These are phyloP conservation scores for Melinaea marsaeus DNA, from an alignment of 2,888 invertebrate genomes.

Conservation along the genomic window DNA sequence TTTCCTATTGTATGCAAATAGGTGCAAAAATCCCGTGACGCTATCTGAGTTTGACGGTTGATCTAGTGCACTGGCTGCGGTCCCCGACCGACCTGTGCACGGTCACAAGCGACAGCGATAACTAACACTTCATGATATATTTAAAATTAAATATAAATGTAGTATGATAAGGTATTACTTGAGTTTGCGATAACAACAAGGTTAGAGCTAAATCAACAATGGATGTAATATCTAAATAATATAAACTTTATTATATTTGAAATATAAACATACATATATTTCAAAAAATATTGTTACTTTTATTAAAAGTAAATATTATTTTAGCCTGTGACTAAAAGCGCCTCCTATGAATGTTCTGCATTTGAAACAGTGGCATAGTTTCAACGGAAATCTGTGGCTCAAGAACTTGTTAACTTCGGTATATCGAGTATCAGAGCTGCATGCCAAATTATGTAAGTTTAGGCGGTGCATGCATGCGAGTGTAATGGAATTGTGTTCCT, in stretches of 20 bases:
- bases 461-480: not conserved
- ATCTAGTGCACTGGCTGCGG: slow-evolving; percentile 23
- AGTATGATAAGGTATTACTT: not conserved
- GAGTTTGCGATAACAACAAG: too few relatives aligned
- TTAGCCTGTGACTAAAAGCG: slow-evolving; percentile 4
- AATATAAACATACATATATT: not conserved
- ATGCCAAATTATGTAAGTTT: slow-evolving; percentile 2
- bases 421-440: slow-evolving; percentile 11
- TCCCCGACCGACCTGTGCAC: slow-evolving; percentile 8
- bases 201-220: too few relatives aligned
- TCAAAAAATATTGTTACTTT: too few relatives aligned
- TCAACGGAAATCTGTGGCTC: slow-evolving; percentile 17
- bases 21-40: slow-evolving; percentile 6
- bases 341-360: slow-evolving; percentile 18
- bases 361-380: slow-evolving; percentile 23
- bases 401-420: slow-evolving; percentile 7
- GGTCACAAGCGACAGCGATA: not conserved
- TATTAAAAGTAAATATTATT: not conserved
- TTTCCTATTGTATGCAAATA: not conserved
- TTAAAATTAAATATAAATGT: not conserved
- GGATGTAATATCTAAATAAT: too few relatives aligned
- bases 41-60: slow-evolving; percentile 15
- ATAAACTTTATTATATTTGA: not conserved
- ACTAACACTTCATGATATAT: not conserved
- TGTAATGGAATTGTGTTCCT: too few relatives aligned